phyloP scores from a whole-genome alignment of 1,140 invertebrate species.

The Lasioglossum baleicum region DNA sequence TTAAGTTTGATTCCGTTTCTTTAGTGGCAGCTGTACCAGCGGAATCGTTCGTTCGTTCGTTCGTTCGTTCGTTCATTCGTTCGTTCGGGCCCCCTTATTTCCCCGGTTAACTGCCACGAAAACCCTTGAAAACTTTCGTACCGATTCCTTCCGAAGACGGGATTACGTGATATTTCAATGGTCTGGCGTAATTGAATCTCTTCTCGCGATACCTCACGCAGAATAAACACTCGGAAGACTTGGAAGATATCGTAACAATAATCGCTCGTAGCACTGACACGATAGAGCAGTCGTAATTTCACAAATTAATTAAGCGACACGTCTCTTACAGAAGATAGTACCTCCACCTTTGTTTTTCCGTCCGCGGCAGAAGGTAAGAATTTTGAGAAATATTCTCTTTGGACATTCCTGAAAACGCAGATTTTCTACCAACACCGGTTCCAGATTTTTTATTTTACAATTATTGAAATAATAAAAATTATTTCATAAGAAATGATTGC shows the following conservation, averaged over 20 bases:
- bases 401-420: too few species aligned
- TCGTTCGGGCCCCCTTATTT: conserved; percentile 7
- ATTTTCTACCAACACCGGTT: too few species aligned
- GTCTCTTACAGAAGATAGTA: background rate
- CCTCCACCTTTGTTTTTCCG: too few species aligned
- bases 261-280: background rate
- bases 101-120: conserved; percentile 31
- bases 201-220: background rate
- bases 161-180: conserved; percentile 31
- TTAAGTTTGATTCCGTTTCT: conserved; percentile 69
- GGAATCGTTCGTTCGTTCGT: conserved; percentile 20
- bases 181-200: conserved; percentile 31
- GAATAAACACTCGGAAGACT: conserved; percentile 23
- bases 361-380: background rate
- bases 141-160: conserved; percentile 18
- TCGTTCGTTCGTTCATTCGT: conserved; percentile 19
- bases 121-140: conserved; percentile 33
- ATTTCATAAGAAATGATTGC: too few species aligned
- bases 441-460: too few species aligned
- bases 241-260: conserved; percentile 10
- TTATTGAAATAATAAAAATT: too few species aligned
- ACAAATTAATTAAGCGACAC: background rate
- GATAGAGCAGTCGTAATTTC: background rate
- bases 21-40: conserved; percentile 50
- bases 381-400: background rate